Conservation (phyloP, 2,888 invertebrate genomes). For the Agonopterix alstromeriana region DNA sequence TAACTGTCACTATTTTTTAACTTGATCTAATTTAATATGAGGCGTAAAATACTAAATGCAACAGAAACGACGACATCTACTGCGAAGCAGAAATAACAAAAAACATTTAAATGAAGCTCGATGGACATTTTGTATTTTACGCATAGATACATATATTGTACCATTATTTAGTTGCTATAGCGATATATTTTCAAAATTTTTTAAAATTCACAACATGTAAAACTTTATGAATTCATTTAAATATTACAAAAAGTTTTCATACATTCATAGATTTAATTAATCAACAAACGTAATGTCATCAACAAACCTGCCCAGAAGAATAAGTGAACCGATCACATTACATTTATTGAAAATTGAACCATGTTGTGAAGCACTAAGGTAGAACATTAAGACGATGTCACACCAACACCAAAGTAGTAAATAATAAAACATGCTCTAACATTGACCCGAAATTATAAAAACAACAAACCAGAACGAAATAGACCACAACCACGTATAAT, state of each 20-base stretch:
- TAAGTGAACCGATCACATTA: not conserved
- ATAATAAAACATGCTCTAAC: conserved; percentile 37
- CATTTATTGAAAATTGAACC: too few species aligned
- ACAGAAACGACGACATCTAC: conserved; percentile 19
- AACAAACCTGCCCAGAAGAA: not conserved
- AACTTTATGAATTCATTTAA: too few species aligned
- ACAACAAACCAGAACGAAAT: conserved; percentile 15
- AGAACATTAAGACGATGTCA: conserved; percentile 48
- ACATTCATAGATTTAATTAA: too few species aligned
- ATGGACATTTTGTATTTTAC: conserved; percentile 52
- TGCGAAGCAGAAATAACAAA: conserved; percentile 42
- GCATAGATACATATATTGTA: conserved; percentile 12
- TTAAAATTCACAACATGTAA: too few species aligned
- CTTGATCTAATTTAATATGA: conserved; percentile 4
- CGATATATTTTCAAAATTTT: too few species aligned
- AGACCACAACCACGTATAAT: conserved; percentile 26
- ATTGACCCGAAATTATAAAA: conserved; percentile 16
- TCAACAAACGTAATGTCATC: too few species aligned
- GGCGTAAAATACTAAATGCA: conserved; percentile 53
- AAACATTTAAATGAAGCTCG: conserved; percentile 1
- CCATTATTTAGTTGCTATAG: too few species aligned
- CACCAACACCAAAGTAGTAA: conserved; percentile 61
- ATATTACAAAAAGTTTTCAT: too few species aligned
- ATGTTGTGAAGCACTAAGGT: too few species aligned
- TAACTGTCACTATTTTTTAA: not conserved